Percentiles rank a stretch among this genome's conserved stretches.
These are phyloP conservation scores for Leptogaster cylindrica DNA, from an alignment of 2,888 invertebrate species.

Conservation along the genomic window DNA sequence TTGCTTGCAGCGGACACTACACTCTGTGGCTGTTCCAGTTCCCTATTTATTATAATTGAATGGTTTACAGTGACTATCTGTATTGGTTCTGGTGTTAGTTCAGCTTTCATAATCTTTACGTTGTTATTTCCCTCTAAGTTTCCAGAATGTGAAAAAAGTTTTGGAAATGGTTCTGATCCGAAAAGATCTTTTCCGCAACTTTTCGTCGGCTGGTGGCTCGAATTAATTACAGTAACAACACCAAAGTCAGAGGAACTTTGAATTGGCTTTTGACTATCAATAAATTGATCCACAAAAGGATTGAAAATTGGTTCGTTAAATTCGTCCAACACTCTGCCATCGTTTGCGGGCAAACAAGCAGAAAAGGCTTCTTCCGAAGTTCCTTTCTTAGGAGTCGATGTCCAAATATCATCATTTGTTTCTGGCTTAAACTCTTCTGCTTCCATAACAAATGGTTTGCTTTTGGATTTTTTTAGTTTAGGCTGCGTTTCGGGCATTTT, in stretches of 20 bases:
- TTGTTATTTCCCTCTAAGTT: conserved; percentile 50
- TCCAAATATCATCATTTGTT: conserved; percentile 56
- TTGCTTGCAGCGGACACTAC: conserved; percentile 40
- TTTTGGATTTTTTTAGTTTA: conserved; percentile 27
- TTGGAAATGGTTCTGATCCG: conserved; percentile 61
- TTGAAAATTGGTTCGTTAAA: conserved; percentile 61
- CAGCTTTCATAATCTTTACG: conserved; percentile 43
- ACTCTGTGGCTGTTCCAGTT: conserved; percentile 53
- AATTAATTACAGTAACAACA: conserved; percentile 53
- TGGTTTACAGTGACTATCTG: conserved; percentile 61
- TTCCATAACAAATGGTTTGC: conserved; percentile 38
- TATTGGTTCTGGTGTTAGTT: conserved; percentile 43
- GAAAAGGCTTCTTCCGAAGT: conserved; percentile 47
- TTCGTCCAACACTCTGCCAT: conserved; percentile 53
- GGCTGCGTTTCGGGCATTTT: conserved; percentile 57
- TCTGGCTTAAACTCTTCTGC: neutral
- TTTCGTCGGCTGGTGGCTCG: conserved; percentile 15
- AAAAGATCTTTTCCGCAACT: conserved; percentile 54
- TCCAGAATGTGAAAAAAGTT: conserved; percentile 58
- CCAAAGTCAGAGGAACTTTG: conserved; percentile 55
- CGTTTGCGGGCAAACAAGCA: conserved; percentile 40
- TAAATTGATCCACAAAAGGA: conserved; percentile 54
- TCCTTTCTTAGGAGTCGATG: conserved; percentile 57
- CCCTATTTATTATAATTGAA: conserved; percentile 61
- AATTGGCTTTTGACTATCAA: conserved; percentile 45